These are phyloP conservation scores for Perccottus glenii DNA, from an alignment of 2,113 vertebrate genomes.

Conservation along the genomic window DNA sequence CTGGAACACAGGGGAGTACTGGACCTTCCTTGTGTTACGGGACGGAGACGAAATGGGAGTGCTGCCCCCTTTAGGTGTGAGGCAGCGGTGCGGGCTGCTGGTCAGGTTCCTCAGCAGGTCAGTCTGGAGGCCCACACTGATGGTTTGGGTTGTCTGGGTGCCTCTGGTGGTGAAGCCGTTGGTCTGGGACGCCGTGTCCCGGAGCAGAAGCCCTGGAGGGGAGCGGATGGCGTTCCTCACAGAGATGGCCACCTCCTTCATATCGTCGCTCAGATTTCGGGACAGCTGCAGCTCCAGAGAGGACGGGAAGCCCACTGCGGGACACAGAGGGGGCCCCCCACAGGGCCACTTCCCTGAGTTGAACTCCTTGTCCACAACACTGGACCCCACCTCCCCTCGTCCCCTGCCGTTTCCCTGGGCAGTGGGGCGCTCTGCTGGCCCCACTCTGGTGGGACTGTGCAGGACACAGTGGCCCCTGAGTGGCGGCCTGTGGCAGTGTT, in stretches of 20 bases:
- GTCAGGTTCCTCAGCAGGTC: slow-evolving; percentile 88
- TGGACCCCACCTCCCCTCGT: slow-evolving; percentile 72
- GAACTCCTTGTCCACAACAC: slow-evolving; percentile 81
- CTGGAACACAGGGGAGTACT: slow-evolving; percentile 90
- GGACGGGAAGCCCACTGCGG: slow-evolving; percentile 86
- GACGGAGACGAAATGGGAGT: slow-evolving; percentile 94
- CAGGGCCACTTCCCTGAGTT: slow-evolving; percentile 83
- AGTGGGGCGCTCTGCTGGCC: slow-evolving; percentile 72
- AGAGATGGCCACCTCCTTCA: slow-evolving; percentile 97
- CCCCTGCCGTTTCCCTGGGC: slow-evolving; percentile 82
- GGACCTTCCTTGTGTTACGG: slow-evolving; percentile 87
- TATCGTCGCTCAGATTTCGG: slow-evolving; percentile 95
- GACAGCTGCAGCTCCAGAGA: slow-evolving; percentile 89
- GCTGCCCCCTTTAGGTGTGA: slow-evolving; percentile 89
- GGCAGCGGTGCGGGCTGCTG: slow-evolving; percentile 96
- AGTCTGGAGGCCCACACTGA: slow-evolving; percentile 92
- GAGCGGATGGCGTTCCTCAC: slow-evolving; percentile 86
- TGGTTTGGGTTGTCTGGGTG: slow-evolving; percentile 92
- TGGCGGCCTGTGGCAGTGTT: slow-evolving; percentile 89
- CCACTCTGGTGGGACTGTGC: slow-evolving; percentile 81
- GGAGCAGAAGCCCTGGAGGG: slow-evolving; percentile 68
- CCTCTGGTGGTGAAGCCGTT: slow-evolving; percentile 87
- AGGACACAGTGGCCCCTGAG: slow-evolving; percentile 78
- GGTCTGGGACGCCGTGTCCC: slow-evolving; percentile 92
- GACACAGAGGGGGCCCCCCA: slow-evolving; percentile 78